These are phyloP conservation scores for Horisme vitalbata DNA, from an alignment of 2,888 invertebrate species.

Conservation along the genomic window DNA sequence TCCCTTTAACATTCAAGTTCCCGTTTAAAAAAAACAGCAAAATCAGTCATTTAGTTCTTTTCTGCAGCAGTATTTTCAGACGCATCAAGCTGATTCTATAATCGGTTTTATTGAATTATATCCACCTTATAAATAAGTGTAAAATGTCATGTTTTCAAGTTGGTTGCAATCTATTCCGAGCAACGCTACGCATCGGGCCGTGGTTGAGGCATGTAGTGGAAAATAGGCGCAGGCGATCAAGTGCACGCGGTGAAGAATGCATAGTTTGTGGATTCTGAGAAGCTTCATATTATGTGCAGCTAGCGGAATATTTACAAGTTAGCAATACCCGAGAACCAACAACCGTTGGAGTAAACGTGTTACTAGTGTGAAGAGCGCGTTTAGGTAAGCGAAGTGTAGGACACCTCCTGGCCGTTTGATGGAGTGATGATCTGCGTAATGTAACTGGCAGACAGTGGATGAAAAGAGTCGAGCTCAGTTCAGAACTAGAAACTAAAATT, in stretches of 20 bases:
- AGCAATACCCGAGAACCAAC: no score
- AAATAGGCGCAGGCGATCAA: constrained; percentile 32
- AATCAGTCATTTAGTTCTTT: background rate
- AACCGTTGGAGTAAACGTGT: no score
- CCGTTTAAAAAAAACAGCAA: no score
- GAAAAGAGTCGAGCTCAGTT: no score
- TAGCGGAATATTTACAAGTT: background rate
- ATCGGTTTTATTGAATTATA: no score
- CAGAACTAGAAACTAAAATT: background rate
- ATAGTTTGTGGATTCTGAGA: background rate
- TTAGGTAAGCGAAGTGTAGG: no score
- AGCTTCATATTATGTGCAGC: background rate
- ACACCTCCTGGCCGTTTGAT: no score
- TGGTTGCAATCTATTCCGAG: constrained; percentile 28
- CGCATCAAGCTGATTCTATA: no score
- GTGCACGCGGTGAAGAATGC: constrained; percentile 15
- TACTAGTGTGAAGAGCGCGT: no score
- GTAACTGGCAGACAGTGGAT: no score
- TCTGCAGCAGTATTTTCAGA: background rate
- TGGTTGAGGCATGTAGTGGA: constrained; percentile 36
- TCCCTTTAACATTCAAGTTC: no score
- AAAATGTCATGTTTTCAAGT: constrained; percentile 16
- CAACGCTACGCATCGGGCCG: constrained; percentile 27
- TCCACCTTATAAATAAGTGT: constrained; percentile 14
- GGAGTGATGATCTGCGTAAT: no score